Evolutionary conservation across 64 coral and sea anemone genomes (phyloP).

Genomic region (Actinia tenebrosa): DNA sequence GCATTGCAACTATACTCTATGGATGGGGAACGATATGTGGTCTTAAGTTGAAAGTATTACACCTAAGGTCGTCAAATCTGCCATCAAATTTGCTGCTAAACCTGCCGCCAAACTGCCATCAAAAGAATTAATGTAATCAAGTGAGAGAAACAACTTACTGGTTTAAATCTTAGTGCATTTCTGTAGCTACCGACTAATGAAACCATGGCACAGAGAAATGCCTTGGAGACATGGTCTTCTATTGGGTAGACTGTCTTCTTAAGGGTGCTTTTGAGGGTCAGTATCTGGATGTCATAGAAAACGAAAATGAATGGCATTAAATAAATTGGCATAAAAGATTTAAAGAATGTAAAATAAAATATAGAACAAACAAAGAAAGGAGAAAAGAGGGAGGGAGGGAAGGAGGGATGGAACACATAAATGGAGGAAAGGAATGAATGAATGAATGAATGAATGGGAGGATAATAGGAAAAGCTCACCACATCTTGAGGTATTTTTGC

Average conservation of each 20-base stretch:
- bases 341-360: not conserved
- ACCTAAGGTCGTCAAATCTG: too few relatives aligned
- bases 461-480: not conserved
- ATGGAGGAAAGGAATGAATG: not conserved
- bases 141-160: conserved; percentile 37
- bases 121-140: too few relatives aligned
- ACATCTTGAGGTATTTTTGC: conserved; percentile 49
- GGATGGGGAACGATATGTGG: too few relatives aligned
- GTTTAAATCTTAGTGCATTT: conserved; percentile 74
- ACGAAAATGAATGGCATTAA: not conserved
- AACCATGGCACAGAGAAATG: conserved; percentile 86
- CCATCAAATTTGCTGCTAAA: too few relatives aligned
- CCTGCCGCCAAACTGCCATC: too few relatives aligned
- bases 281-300: conserved; percentile 18
- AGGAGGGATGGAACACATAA: too few relatives aligned
- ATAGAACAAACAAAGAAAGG: not conserved
- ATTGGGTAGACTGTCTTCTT: conserved; percentile 84
- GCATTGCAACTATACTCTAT: too few relatives aligned
- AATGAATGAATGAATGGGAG: not conserved
- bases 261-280: conserved; percentile 59
- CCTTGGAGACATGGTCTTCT: conserved; percentile 78
- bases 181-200: conserved; percentile 80
- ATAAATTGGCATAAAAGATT: not conserved
- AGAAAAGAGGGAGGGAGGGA: not conserved
- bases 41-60: too few relatives aligned